phyloP scores from a whole-genome alignment of 2,113 vertebrate genomes.

The Rhea americana region DNA sequence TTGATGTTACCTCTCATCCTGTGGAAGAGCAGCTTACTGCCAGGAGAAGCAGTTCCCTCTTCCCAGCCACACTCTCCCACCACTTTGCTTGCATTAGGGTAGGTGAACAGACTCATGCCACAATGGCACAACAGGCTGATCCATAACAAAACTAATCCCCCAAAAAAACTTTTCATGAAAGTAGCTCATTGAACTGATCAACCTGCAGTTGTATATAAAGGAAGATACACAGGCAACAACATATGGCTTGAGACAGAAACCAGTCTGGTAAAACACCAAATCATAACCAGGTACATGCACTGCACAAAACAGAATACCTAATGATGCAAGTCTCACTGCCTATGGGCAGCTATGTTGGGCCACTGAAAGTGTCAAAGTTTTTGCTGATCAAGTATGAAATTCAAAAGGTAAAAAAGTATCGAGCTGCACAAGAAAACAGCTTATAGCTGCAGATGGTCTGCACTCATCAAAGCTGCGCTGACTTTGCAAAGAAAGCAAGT shows the following conservation, averaged over 20 bases:
- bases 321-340: not conserved
- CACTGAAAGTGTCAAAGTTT: not conserved
- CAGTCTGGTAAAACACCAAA: accelerated
- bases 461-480: not conserved
- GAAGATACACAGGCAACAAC: not conserved
- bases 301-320: accelerated
- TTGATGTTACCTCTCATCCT: no score
- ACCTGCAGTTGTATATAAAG: not conserved
- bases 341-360: not conserved
- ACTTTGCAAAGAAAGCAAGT: not conserved
- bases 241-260: accelerated
- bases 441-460: not conserved
- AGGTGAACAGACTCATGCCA: no score
- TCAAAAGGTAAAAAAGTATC: not conserved
- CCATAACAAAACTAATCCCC: not conserved
- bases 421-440: not conserved
- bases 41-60: no score
- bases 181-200: not conserved
- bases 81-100: accelerated
- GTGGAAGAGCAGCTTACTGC: no score
- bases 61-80: not conserved
- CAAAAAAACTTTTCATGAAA: not conserved
- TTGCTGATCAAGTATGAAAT: not conserved
- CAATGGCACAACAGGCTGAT: not conserved
- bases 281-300: accelerated